These are phyloP conservation scores for Mungos mungo DNA, from an alignment of 2,113 vertebrate genomes.

Conservation along the genomic window DNA sequence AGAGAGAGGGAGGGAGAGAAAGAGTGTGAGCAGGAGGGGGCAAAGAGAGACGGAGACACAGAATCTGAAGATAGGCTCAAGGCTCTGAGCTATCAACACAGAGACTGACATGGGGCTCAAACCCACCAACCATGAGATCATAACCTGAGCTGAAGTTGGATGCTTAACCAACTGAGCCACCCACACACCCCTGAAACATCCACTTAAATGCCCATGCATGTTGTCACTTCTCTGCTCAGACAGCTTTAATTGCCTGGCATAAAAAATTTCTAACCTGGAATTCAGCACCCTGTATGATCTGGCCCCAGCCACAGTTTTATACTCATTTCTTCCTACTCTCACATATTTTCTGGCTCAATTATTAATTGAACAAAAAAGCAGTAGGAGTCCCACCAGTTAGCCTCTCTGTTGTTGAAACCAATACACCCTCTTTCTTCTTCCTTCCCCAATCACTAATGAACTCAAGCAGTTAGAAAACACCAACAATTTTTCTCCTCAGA, in stretches of 20 bases:
- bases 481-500: neutral
- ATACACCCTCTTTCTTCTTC: neutral
- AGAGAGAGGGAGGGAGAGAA: no score
- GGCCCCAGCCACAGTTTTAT: neutral
- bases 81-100: no score
- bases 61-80: no score
- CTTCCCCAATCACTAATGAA: neutral
- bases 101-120: no score
- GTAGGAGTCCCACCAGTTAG: neutral
- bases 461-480: neutral
- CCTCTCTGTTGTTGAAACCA: neutral
- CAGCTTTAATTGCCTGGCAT: neutral
- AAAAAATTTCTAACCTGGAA: conserved; percentile 24
- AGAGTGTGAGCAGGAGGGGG: no score
- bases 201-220: neutral
- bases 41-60: no score
- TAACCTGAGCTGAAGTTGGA: no score
- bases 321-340: neutral
- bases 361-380: conserved; percentile 1
- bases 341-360: conserved; percentile 11
- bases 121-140: no score
- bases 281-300: neutral
- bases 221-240: conserved; percentile 27
- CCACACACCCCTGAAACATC: neutral
- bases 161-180: no score